Base-by-base conservation (phyloP, 2,888 invertebrate genomes). In the Lordiphosa andalusiaca region DNA sequence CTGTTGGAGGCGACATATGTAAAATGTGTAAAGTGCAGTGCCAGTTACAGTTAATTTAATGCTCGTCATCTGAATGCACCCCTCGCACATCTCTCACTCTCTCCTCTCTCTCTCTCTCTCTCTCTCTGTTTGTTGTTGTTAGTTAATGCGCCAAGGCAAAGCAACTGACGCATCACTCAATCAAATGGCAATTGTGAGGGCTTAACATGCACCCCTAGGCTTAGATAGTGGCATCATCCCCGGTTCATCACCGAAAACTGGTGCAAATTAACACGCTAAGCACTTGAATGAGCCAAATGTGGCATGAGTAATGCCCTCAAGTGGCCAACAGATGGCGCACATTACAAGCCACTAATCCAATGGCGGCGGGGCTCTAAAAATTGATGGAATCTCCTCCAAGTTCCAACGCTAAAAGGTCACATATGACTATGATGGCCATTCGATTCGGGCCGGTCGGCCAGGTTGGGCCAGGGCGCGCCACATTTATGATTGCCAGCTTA, bases 21-120 rank as follows among this genome's bases (percentile, higher is more conserved):
- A 86, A 86, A 86, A 86, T 87, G 86, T 87, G 87, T 87, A 86
- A 87, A 87, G 86, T 87, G 86, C 87, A 86, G 65, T 80, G 74
- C 74, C 81, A 69, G 80, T 75, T 75, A 83, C 72, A 83, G 84
- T 82, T 82, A 82, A 82, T 85, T 83, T 76, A 85, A 82, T 85
- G 80, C 83, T 85, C 82, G 59, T 85, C 82, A 82, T 64, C 55
- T 49, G 30, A 50, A 53, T 58, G 75, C 66, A 58, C 71, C 75
- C 61, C 57, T 61, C 54, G 57, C 46, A 53, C 53, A 40, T 48
- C 37, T 47, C 33, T 53, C 30, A 39, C 4, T 21, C 16, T 16
- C 16, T 16, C n/a, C 1, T 16, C 30, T 44, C 7, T 21, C 6
- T 46, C 30, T 44, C 4, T 21, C 16, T 16, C 16, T 16, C 1